Evolutionary conservation across 2,113 vertebrate species (phyloP).

Genomic region (Tauraco erythrolophus): DNA sequence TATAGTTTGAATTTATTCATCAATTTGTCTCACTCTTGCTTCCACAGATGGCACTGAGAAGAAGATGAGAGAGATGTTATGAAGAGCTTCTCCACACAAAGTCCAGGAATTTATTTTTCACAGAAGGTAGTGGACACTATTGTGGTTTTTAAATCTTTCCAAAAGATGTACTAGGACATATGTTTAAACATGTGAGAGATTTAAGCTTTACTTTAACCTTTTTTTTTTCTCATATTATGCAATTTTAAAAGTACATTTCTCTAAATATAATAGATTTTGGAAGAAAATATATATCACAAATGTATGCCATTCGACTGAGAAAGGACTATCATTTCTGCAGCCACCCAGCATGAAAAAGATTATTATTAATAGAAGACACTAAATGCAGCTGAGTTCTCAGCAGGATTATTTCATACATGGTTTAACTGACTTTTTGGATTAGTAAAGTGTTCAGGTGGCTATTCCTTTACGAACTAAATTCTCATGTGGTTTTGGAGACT

Average conservation of each 20-base stretch:
- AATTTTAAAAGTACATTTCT: not conserved
- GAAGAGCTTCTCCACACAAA: not conserved
- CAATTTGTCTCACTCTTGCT: not conserved
- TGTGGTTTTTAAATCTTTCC: not conserved
- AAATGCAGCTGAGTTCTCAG: not conserved
- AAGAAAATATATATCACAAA: not conserved
- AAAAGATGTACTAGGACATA: not conserved
- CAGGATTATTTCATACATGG: not conserved
- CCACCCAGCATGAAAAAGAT: not conserved
- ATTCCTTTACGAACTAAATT: not conserved
- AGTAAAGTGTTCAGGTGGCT: not conserved
- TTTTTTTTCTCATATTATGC: not conserved
- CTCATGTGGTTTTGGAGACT: not conserved
- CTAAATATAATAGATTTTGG: not conserved
- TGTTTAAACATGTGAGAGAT: not conserved
- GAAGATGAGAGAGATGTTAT: not conserved
- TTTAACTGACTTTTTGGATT: slow-evolving; percentile 16
- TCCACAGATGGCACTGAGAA: not conserved
- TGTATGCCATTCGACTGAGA: not conserved
- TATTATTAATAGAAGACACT: slow-evolving; percentile 27
- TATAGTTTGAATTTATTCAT: not conserved
- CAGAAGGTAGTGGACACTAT: not conserved
- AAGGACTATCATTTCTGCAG: not conserved
- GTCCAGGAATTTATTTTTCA: not conserved
- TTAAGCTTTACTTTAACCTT: not conserved